phyloP scores from a whole-genome alignment of 2,797 vertebrate genomes.

The Pteronotus mesoamericanus region DNA sequence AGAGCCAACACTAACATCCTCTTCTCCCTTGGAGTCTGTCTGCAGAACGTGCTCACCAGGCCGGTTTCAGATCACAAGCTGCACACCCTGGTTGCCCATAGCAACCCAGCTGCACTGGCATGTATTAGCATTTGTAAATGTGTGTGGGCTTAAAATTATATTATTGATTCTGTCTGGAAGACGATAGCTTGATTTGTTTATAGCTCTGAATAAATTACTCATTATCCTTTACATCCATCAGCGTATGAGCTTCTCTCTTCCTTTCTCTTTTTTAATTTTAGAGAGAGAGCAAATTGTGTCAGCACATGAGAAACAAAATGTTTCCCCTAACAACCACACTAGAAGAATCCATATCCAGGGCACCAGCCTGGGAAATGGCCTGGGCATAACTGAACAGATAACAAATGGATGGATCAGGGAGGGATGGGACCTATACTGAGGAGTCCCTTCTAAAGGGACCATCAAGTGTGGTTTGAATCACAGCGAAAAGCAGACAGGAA shows the following conservation, averaged over 20 bases:
- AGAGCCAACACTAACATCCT: neutral
- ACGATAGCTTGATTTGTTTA: conserved; percentile 47
- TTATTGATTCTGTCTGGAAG: conserved; percentile 75
- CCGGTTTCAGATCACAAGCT: conserved; percentile 46
- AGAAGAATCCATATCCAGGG: conserved; percentile 53
- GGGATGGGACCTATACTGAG: neutral
- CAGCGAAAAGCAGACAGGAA: neutral
- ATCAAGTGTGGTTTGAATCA: neutral
- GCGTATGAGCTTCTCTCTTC: conserved; percentile 63
- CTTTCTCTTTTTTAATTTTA: conserved; percentile 27
- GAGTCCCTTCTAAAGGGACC: neutral
- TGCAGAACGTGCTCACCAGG: conserved; percentile 41
- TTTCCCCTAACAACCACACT: conserved; percentile 63
- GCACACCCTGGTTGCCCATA: conserved; percentile 59
- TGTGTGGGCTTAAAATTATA: conserved; percentile 65
- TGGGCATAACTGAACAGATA: conserved; percentile 27
- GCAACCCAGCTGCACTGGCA: conserved; percentile 63
- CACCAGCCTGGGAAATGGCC: conserved; percentile 20
- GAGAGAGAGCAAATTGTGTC: conserved; percentile 66
- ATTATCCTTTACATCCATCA: conserved; percentile 68
- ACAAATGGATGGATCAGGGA: neutral
- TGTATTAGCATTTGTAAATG: conserved; percentile 60
- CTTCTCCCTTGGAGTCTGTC: conserved; percentile 50
- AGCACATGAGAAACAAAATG: conserved; percentile 71
- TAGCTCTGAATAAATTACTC: conserved; percentile 72